phyloP scores from a whole-genome alignment of 2,888 invertebrate species.

The Cheilosia grossa region DNA sequence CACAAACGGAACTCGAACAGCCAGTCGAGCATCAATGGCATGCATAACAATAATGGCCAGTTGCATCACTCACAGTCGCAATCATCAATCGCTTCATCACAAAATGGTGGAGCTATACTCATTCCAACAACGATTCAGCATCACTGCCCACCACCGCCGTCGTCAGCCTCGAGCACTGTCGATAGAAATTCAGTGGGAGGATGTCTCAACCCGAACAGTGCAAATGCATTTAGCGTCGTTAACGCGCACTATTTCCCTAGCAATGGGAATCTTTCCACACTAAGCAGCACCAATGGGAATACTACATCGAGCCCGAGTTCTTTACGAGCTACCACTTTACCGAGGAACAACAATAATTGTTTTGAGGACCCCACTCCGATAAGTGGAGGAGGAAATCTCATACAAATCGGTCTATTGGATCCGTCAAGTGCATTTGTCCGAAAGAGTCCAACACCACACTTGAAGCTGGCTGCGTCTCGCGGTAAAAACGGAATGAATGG shows the following conservation, averaged over 20 bases:
- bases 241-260: conserved; percentile 76
- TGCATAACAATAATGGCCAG: conserved; percentile 77
- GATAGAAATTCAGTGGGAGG: conserved; percentile 76
- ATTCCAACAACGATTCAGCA: conserved; percentile 78
- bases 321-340: conserved; percentile 88
- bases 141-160: conserved; percentile 81
- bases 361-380: conserved; percentile 78
- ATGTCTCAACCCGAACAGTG: conserved; percentile 24
- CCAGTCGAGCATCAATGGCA: conserved; percentile 80
- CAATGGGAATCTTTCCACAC: conserved; percentile 79
- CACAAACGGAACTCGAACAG: conserved; percentile 80
- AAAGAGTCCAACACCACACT: conserved; percentile 83
- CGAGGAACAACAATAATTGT: conserved; percentile 85
- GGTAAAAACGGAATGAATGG: conserved; percentile 74
- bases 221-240: conserved; percentile 63
- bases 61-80: conserved; percentile 83
- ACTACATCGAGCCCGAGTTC: conserved; percentile 76
- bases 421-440: conserved; percentile 85
- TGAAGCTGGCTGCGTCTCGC: conserved; percentile 80
- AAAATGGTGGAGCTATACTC: conserved; percentile 79
- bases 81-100: conserved; percentile 82
- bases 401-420: conserved; percentile 86
- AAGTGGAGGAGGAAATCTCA: conserved; percentile 84
- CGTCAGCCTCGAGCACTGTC: conserved; percentile 80
- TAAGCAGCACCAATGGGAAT: conserved; percentile 78